A percentile compares a stretch with the other conserved stretches of the same genome.
phyloP scores from a whole-genome alignment of 2,888 invertebrate genomes.

The Bombylius major region DNA sequence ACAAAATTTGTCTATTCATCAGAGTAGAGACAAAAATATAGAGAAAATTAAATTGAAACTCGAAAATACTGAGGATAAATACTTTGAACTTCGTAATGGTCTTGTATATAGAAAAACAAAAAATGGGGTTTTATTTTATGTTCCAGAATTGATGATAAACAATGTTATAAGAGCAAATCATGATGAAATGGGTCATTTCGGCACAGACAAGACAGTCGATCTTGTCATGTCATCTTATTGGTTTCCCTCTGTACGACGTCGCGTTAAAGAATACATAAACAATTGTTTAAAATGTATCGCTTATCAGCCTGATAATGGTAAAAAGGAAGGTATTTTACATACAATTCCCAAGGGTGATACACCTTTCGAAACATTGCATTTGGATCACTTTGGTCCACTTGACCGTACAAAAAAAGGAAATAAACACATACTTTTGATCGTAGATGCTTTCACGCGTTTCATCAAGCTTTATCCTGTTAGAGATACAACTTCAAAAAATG shows the following conservation, averaged over 20 bases:
- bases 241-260: conserved; percentile 24
- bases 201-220: conserved; percentile 16
- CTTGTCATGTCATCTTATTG: conserved; percentile 16
- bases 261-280: conserved; percentile 26
- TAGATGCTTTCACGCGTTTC: neutral
- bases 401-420: neutral
- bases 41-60: conserved; percentile 7
- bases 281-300: conserved; percentile 28
- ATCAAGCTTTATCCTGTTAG: too few relatives aligned
- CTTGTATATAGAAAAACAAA: neutral
- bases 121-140: conserved; percentile 8
- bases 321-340: neutral
- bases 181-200: conserved; percentile 19
- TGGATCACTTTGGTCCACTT: neutral
- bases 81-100: neutral
- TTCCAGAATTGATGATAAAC: neutral
- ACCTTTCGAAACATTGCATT: neutral
- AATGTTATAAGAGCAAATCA: conserved; percentile 13
- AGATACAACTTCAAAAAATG: too few relatives aligned
- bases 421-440: neutral
- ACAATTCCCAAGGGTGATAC: neutral
- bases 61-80: conserved; percentile 3
- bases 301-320: conserved; percentile 20
- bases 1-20: conserved; percentile 13
- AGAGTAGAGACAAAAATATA: conserved; percentile 13